Base-by-base conservation (phyloP, 2,113 vertebrate species). In the Synchiropus splendidus region DNA sequence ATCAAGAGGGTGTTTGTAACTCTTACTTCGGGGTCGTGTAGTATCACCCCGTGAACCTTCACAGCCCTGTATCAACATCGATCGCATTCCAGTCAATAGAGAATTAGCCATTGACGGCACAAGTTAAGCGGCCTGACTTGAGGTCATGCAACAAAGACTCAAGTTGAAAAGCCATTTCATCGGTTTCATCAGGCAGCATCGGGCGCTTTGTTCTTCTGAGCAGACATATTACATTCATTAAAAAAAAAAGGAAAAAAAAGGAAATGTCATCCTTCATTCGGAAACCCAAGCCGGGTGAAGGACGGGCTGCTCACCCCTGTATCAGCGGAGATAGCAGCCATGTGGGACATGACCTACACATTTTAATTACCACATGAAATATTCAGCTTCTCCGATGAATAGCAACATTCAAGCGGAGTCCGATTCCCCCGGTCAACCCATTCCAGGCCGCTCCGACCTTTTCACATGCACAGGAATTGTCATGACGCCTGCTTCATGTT, bases 91-190 rank as follows among this genome's bases (percentile, higher is more conserved):
- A 90, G 88, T 92, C 90, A 90, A 92, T 92, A 92, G 87, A 66
- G 83, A 86, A 90, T 92, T 92, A 93, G 89, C 91, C 91, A 92
- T 92, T 93, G 89, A 92, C 92, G 91, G 91, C 90, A 88, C 87
- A 91, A 89, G 89, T 91, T 92, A 88, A 90, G 91, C 92, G 89
- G 76, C 83, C 82, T 70, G 74, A 85, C 82, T 82, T 83, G 77
- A 79, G 84, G 83, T 81, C 83, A 81, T 75, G 87, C 86, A 89
- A 85, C 88, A 85, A 86, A 89, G 87, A 90, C 87, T 88, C 87
- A 86, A 85, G 90, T 88, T 88, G 82, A 85, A 92, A 91, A 89
- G 87, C 87, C 86, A 90, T 94, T 92, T 90, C 89, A 87, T 87
- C 92, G 89, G 93, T 88, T 90, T 91, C 88, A 92, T 92, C 88